phyloP scores from a whole-genome alignment of 2,888 invertebrate species.

The Elmis aenea region DNA sequence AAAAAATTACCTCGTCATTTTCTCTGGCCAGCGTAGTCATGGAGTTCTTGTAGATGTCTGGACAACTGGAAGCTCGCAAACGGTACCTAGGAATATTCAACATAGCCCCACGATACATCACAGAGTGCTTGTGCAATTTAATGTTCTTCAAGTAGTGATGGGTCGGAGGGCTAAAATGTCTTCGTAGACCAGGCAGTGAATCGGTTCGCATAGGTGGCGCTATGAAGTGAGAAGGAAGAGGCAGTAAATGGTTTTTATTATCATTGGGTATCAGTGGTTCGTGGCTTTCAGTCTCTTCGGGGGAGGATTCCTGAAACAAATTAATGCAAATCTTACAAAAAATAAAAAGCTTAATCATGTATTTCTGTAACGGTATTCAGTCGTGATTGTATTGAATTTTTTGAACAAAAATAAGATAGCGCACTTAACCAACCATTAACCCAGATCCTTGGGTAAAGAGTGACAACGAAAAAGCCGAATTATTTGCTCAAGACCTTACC shows the following conservation, averaged over 20 bases:
- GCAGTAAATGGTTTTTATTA: slow-evolving; percentile 3
- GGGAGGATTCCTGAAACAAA: slow-evolving; percentile 32
- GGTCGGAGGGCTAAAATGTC: slow-evolving; percentile 51
- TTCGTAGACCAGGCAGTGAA: slow-evolving; percentile 48
- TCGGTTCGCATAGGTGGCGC: slow-evolving; percentile 29
- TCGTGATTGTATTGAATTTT: too few species aligned
- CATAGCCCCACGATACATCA: slow-evolving; percentile 82
- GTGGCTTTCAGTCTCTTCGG: slow-evolving; percentile 26
- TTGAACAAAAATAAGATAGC: too few species aligned
- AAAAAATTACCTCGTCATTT: slow-evolving; percentile 61
- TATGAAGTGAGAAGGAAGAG: slow-evolving; percentile 2
- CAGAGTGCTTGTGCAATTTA: slow-evolving; percentile 70
- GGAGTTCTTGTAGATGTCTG: slow-evolving; percentile 85
- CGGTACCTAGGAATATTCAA: slow-evolving; percentile 77
- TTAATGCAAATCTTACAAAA: neutral
- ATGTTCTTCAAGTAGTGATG: slow-evolving; percentile 70
- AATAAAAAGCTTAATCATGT: slow-evolving; percentile 1
- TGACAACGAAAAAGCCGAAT: neutral
- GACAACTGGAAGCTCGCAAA: slow-evolving; percentile 82
- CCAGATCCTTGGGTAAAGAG: slow-evolving; percentile 2
- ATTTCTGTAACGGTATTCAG: neutral
- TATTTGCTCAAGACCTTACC: neutral
- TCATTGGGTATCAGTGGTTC: slow-evolving; percentile 8
- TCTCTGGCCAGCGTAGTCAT: slow-evolving; percentile 79
- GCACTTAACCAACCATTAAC: too few species aligned